Evolutionary conservation across 2,888 invertebrate species (phyloP).

Genomic region (Vanessa cardui): DNA sequence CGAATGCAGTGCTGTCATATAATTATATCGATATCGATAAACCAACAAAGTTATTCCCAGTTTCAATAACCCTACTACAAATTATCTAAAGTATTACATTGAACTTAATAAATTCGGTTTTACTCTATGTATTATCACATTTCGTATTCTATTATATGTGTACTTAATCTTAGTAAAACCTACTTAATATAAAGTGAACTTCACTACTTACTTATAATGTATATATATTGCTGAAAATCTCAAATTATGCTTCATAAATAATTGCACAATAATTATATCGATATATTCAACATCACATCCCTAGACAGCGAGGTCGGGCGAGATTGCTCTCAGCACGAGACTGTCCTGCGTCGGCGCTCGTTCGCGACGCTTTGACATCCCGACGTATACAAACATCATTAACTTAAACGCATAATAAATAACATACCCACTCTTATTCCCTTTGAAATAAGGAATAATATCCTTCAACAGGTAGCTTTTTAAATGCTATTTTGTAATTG

Average conservation of each 20-base stretch:
- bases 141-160: too few species aligned
- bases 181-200: too few species aligned
- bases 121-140: too few species aligned
- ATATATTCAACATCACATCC: constrained; percentile 47
- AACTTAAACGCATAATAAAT: constrained; percentile 35
- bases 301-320: constrained; percentile 66
- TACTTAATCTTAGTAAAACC: too few species aligned
- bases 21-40: constrained; percentile 62
- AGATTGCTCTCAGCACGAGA: constrained; percentile 83
- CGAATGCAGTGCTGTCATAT: constrained; percentile 71
- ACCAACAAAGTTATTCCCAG: too few species aligned
- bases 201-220: too few species aligned
- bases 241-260: not conserved
- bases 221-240: too few species aligned
- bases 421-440: constrained; percentile 43
- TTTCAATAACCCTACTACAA: too few species aligned
- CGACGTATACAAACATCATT: constrained; percentile 57
- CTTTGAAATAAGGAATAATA: constrained; percentile 44
- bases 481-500: constrained; percentile 40
- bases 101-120: too few species aligned
- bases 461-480: constrained; percentile 24
- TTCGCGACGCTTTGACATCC: constrained; percentile 83
- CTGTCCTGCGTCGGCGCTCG: constrained; percentile 81
- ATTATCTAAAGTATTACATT: too few species aligned
- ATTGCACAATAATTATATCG: constrained; percentile 32